These are phyloP conservation scores for Rhinatrema bivittatum DNA, from an alignment of 2,797 vertebrate genomes.

Conservation along the genomic window DNA sequence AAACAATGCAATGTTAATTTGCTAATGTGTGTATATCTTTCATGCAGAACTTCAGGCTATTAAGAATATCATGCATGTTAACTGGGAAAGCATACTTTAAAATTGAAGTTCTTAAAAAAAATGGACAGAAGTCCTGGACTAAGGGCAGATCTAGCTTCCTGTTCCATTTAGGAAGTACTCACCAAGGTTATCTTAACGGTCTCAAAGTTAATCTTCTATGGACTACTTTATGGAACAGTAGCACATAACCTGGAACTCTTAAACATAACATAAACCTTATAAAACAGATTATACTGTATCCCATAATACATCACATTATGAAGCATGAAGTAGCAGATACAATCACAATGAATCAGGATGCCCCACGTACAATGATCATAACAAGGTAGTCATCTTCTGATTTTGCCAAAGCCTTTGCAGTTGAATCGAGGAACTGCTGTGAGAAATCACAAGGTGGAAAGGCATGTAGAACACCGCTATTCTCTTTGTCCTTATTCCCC, in stretches of 20 bases:
- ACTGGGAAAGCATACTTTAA: too few species aligned
- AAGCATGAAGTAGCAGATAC: constrained; percentile 45
- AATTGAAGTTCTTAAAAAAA: too few species aligned
- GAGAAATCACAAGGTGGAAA: constrained; percentile 99
- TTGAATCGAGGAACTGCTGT: constrained; percentile 97
- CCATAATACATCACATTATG: constrained; percentile 75
- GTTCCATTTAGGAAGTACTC: constrained; percentile 25
- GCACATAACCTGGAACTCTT: background rate
- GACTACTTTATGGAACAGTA: too few species aligned
- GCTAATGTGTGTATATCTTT: too few species aligned
- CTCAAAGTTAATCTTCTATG: too few species aligned
- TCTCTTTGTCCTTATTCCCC: constrained; percentile 97
- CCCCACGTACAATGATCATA: constrained; percentile 98
- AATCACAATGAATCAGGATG: constrained; percentile 75
- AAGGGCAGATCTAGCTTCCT: constrained; percentile 41
- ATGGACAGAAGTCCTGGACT: too few species aligned
- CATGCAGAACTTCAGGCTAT: too few species aligned
- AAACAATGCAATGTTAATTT: too few species aligned
- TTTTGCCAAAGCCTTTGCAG: constrained; percentile 96
- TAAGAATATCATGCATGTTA: too few species aligned
- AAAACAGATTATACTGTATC: constrained; percentile 60
- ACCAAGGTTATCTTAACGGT: constrained; percentile 31
- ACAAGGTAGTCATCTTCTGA: constrained; percentile 98
- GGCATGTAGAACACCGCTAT: constrained; percentile 94
- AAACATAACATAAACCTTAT: constrained; percentile 1